Evolutionary conservation across 2,888 invertebrate genomes (phyloP), one percentile per base, ranked within the genome.

Genomic region (Pseudococcus longispinus): DNA sequence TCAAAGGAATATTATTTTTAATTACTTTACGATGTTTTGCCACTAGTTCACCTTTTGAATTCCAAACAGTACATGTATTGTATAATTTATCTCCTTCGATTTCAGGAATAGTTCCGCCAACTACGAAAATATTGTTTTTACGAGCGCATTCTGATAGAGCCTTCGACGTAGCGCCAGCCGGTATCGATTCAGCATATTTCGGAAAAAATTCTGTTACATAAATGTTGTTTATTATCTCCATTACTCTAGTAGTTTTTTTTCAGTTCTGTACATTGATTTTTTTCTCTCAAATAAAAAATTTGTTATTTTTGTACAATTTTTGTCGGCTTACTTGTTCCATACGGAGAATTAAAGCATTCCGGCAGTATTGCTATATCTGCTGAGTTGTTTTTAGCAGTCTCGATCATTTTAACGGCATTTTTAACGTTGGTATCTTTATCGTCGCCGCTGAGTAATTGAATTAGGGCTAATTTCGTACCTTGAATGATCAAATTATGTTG

Each of bases 301-400:
- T 42, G 74, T 32, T 37, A 74, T 74, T 80, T 80, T 37, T 80
- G n/a, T 42, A 80, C 42, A 80, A 42, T 42, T 42, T 11, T 42
- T 8, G 2, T 9, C 46, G 32, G 89, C 90, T 91, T 91, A 94
- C 94, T 92, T 84, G 95, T 95, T 87, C 98, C 98, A 91, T 98
- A 98, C 0, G 98, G 98, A 20, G 96, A 96, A 90, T 98, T 98
- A 90, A 98, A 98, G 90, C 97, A 98, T 91, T 98, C 98, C 0
- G 94, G 95, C 46, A 95, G 90, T 0, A 93, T 93, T 9, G 95
- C 92, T 9, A 95, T 89, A 77, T 93, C 92, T 0, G 94, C 94
- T 0, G 94, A 94, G 20, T 90, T 90, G 85, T 92, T 91, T 88
- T 94, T 94, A 0, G 97, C 96, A 88, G 93, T 92, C 88, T 93